Evolutionary conservation across 2,113 vertebrate species (phyloP).

Genomic region (Emydura subglobosa): DNA sequence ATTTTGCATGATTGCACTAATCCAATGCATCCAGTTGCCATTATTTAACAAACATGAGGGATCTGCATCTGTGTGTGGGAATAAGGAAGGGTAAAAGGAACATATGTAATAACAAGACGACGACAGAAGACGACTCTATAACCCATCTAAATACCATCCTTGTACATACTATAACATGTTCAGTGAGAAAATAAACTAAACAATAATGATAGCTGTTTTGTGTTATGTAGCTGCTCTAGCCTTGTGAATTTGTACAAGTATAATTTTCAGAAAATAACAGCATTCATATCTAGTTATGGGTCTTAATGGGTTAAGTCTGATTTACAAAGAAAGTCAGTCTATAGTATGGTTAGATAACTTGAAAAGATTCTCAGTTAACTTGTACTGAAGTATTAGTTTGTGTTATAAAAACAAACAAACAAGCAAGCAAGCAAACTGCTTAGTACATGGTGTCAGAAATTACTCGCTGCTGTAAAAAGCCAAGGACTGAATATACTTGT

Average conservation of each 20-base stretch:
- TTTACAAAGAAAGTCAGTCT: background rate
- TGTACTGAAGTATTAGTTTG: background rate
- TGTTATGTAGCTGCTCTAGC: background rate
- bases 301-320: background rate
- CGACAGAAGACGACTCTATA: background rate
- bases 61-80: background rate
- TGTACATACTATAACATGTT: background rate
- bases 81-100: slow-evolving; percentile 11
- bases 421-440: background rate
- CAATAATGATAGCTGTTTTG: background rate
- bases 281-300: background rate
- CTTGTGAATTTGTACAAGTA: background rate
- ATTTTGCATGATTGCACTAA: background rate
- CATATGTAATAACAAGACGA: background rate
- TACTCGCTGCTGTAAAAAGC: background rate
- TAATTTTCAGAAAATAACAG: background rate
- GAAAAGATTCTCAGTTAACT: background rate
- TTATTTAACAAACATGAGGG: slow-evolving; percentile 14
- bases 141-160: background rate
- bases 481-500: background rate
- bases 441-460: background rate
- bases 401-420: background rate
- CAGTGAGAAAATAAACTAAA: background rate
- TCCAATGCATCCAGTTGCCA: background rate
- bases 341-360: background rate